Conservation (phyloP, 2,113 vertebrate species). For the Amphiprion percula region DNA sequence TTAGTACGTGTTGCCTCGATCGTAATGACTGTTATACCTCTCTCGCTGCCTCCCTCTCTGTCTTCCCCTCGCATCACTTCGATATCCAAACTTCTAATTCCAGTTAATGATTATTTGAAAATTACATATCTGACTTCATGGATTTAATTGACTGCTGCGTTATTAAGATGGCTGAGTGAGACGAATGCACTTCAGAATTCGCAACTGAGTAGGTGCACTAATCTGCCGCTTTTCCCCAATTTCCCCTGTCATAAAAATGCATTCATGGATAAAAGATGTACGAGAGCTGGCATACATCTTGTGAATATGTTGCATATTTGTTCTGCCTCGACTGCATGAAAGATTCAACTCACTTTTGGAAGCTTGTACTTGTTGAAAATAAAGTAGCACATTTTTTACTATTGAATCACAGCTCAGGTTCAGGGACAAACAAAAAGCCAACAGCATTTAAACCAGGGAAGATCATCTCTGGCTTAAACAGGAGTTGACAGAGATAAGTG, state of each 20-base stretch:
- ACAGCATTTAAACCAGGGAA: constrained; percentile 41
- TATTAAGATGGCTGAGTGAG: constrained; percentile 57
- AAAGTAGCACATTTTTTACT: constrained; percentile 28
- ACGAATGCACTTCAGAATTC: constrained; percentile 52
- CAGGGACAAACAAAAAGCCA: constrained; percentile 46
- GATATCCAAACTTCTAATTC: constrained; percentile 56
- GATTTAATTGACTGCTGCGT: constrained; percentile 73
- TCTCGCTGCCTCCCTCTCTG: neutral
- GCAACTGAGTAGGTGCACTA: constrained; percentile 52
- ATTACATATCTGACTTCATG: constrained; percentile 67
- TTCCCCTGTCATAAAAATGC: constrained; percentile 46
- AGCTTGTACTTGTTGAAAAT: constrained; percentile 20
- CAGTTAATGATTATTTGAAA: constrained; percentile 70
- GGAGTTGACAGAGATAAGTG: constrained; percentile 70
- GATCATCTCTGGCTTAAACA: constrained; percentile 59
- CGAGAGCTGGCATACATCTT: constrained; percentile 19
- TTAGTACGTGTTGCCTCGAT: constrained; percentile 44
- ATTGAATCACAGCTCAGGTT: constrained; percentile 50
- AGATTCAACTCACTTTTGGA: constrained; percentile 35
- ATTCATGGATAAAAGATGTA: constrained; percentile 47
- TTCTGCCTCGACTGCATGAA: constrained; percentile 30
- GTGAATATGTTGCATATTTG: constrained; percentile 51
- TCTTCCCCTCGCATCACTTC: constrained; percentile 27
- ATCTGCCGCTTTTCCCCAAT: constrained; percentile 56
- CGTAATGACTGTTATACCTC: constrained; percentile 48